A percentile compares a stretch with the other conserved stretches of the same genome.
phyloP scores from a whole-genome alignment of 2,888 invertebrate species.

The Thelaira solivaga region DNA sequence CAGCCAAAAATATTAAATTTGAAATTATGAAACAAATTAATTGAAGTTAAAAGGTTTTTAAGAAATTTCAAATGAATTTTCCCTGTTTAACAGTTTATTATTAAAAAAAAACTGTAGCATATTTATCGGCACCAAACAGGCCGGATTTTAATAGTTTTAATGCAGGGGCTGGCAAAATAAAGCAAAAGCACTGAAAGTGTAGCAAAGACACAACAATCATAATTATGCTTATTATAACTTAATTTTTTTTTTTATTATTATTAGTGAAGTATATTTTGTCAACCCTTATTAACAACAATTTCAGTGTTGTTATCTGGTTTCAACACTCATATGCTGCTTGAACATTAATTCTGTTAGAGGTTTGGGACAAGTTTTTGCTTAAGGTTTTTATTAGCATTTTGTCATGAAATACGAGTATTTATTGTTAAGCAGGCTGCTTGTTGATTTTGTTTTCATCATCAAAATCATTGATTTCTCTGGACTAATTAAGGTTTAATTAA shows the following conservation, averaged over 20 bases:
- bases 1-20: background rate
- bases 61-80: background rate
- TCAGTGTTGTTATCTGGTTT: conserved; percentile 3
- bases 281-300: conserved; percentile 33
- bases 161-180: no score
- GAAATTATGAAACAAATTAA: conserved; percentile 5
- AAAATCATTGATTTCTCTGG: conserved; percentile 7
- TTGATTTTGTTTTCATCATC: no score
- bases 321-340: background rate
- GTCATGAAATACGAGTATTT: no score
- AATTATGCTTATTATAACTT: background rate
- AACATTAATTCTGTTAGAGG: background rate
- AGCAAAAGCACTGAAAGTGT: background rate
- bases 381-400: no score
- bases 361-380: no score
- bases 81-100: background rate
- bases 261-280: background rate
- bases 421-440: no score
- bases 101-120: conserved; percentile 7
- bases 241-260: background rate
- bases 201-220: conserved; percentile 7
- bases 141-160: conserved; percentile 8
- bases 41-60: background rate
- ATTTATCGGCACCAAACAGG: conserved; percentile 27
- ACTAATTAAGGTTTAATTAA: no score